A percentile compares a stretch with the other conserved stretches of the same genome.
Evolutionary conservation across 2,797 vertebrate species (phyloP).

Genomic region (Scolopax rusticola): DNA sequence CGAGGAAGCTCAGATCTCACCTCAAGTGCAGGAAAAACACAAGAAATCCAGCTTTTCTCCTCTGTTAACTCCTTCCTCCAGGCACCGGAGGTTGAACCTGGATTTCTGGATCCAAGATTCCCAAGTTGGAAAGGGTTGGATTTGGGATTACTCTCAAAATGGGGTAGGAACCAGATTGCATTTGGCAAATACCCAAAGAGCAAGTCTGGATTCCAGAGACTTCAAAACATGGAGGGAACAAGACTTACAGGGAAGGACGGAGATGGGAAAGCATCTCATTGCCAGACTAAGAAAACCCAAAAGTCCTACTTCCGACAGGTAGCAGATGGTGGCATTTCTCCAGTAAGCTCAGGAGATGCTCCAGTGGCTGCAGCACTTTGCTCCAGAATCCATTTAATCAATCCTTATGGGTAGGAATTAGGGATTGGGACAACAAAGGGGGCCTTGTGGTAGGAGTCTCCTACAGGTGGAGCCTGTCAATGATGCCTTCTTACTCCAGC

Average conservation of each 20-base stretch:
- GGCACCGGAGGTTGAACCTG: neutral
- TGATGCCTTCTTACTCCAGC: too few species aligned
- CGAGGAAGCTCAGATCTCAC: neutral
- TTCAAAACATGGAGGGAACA: neutral
- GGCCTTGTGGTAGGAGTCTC: too few species aligned
- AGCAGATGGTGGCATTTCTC: neutral
- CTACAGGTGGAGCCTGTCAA: too few species aligned
- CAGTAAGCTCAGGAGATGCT: neutral
- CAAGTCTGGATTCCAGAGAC: neutral
- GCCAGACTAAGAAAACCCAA: neutral
- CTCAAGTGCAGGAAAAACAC: neutral
- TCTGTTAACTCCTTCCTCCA: neutral
- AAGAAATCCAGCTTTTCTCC: neutral
- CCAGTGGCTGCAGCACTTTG: neutral
- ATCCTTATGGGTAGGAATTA: too few species aligned
- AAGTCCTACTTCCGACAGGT: neutral
- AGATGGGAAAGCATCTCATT: neutral
- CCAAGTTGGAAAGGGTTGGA: neutral
- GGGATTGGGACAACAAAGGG: too few species aligned
- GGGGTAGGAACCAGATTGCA: fast-evolving
- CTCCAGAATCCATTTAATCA: neutral
- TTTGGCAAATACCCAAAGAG: neutral
- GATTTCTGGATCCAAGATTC: neutral
- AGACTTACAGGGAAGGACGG: neutral
- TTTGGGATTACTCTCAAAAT: neutral